phyloP scores from a whole-genome alignment of 2,888 invertebrate species.

The Conomelus anceps region DNA sequence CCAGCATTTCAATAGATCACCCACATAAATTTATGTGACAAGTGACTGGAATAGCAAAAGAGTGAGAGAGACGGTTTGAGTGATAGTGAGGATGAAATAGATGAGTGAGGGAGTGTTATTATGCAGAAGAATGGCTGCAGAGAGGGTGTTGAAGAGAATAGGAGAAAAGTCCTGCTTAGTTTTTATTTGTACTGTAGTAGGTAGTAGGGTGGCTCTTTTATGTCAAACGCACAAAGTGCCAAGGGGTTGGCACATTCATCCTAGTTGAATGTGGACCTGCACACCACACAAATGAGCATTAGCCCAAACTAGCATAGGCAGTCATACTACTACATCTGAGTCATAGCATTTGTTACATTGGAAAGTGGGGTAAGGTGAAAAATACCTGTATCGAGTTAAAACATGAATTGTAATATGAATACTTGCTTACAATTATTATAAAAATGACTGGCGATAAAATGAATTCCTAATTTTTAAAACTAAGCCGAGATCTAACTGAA shows the following conservation, averaged over 20 bases:
- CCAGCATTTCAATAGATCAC: neutral
- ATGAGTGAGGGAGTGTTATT: neutral
- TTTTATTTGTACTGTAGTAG: neutral
- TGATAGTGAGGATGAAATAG: neutral
- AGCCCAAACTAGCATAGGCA: neutral
- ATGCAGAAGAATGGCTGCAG: neutral
- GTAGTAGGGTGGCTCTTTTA: neutral
- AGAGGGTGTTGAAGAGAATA: neutral
- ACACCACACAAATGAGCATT: neutral
- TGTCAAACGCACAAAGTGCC: neutral
- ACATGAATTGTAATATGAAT: too few species aligned
- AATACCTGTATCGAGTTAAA: too few species aligned
- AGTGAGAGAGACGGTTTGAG: neutral
- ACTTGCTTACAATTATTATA: too few species aligned
- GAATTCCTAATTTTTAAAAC: too few species aligned
- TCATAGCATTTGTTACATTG: too few species aligned
- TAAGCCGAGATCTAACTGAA: too few species aligned
- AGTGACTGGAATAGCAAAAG: neutral
- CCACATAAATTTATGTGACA: neutral
- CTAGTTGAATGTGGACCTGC: neutral
- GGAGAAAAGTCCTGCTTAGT: neutral
- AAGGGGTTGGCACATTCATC: neutral
- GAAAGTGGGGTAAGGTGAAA: neutral
- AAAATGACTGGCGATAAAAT: too few species aligned
- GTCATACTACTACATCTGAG: neutral